Evolutionary conservation across 2,113 vertebrate genomes (phyloP).

Genomic region (Sturnira hondurensis): DNA sequence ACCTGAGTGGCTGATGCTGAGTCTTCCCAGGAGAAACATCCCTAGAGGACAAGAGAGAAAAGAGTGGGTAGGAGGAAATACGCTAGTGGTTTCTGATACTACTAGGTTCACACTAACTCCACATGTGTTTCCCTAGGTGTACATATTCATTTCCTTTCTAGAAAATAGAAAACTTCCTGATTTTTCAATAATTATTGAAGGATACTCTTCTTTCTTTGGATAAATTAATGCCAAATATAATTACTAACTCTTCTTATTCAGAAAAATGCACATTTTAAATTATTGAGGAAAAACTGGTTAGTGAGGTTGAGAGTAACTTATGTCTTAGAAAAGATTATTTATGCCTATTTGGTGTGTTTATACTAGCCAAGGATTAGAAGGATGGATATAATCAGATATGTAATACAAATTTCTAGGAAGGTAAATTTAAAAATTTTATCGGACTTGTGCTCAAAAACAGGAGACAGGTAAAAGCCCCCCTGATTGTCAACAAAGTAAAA

Average conservation of each 20-base stretch:
- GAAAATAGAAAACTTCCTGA: not conserved
- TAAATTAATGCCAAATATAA: not conserved
- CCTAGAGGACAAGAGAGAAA: not conserved
- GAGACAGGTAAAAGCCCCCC: not conserved
- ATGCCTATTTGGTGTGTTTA: not conserved
- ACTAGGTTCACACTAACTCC: not conserved
- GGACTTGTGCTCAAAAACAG: not conserved
- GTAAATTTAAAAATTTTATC: not conserved
- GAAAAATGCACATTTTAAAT: not conserved
- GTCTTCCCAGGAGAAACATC: not conserved
- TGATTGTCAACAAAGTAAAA: not conserved
- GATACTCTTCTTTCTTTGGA: not conserved
- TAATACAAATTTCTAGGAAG: not conserved
- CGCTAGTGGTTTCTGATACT: not conserved
- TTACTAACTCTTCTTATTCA: not conserved
- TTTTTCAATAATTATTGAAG: not conserved
- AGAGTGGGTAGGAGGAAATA: not conserved
- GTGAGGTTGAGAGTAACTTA: not conserved
- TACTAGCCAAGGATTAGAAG: not conserved
- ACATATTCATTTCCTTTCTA: not conserved
- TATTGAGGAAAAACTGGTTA: not conserved
- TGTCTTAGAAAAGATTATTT: not conserved
- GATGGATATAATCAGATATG: not conserved
- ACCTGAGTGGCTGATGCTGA: not conserved
- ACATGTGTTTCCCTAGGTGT: not conserved